Evolutionary conservation across 53 echinoderm and acorn worm species (phyloP), one percentile per base, ranked within the genome.

Genomic region (Actinopyga echinites): DNA sequence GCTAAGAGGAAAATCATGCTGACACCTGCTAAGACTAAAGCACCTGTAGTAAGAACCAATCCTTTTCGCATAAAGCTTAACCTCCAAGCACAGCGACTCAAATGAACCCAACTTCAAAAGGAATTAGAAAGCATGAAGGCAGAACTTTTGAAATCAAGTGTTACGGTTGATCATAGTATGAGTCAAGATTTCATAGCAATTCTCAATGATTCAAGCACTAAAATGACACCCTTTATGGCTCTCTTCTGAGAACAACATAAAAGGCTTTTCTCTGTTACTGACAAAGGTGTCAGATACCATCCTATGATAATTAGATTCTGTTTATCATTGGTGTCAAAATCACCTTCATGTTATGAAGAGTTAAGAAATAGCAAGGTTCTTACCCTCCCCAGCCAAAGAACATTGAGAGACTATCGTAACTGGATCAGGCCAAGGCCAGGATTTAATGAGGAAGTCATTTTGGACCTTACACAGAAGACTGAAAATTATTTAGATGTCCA

Each of bases 261-360:
- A 64, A 25, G 25, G 29, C 64, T 64, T 64, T 64, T 28, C 31
- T 64, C 64, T 64, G 37, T 37, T 37, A 37, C 3, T 37, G 37
- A 37, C 3, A 37, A 37, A 37, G 37, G 37, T 37, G 37, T 37
- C 37, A 64, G 64, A 64, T 64, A 64, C 64, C 64, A 64, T 64
- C 64, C 64, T 32, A 64, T 64, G 64, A 64, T 64, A 64, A 64
- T 64, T 64, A 23, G 64, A 64, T 64, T 64, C 29, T 64, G 64
- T 28, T 28, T 64, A 25, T 64, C 64, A 64, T 28, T 64, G 29
- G 11, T 64, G 64, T 64, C 64, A 64, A 64, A 64, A 64, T 64
- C 64, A 64, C 64, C 64, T 25, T 64, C 64, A 64, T 64, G 64
- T 28, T 64, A 64, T 64, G 64, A 64, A 64, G 64, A 64, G 64